A percentile compares a stretch with the other conserved stretches of the same genome.
These are phyloP conservation scores for Pemphredon lugubris DNA, from an alignment of 2,888 invertebrate species.

Conservation along the genomic window DNA sequence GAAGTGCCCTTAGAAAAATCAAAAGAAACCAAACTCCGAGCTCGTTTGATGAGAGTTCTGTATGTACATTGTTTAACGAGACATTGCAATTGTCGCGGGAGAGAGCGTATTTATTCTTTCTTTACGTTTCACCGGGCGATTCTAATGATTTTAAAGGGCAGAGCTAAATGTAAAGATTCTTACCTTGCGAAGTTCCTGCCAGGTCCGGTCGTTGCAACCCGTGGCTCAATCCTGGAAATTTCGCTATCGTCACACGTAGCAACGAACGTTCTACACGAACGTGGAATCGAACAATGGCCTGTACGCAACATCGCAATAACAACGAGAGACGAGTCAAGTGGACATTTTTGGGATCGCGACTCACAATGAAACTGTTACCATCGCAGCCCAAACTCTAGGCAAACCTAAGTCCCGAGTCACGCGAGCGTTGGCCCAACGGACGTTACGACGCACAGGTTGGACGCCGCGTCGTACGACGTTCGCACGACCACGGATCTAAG, in stretches of 20 bases:
- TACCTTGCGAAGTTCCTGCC: slow-evolving; percentile 93
- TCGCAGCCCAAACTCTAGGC: too few species aligned
- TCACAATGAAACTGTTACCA: too few species aligned
- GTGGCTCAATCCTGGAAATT: slow-evolving; percentile 81
- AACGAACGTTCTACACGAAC: slow-evolving; percentile 56
- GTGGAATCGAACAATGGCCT: slow-evolving; percentile 68
- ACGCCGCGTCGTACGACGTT: too few species aligned
- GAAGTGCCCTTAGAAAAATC: slow-evolving; percentile 79
- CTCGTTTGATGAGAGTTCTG: neutral
- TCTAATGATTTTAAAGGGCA: slow-evolving; percentile 65
- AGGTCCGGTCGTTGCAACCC: slow-evolving; percentile 84
- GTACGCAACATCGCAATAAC: slow-evolving; percentile 79
- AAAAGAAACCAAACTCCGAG: slow-evolving; percentile 80
- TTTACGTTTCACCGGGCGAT: too few species aligned
- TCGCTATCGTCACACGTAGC: slow-evolving; percentile 79
- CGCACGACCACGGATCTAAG: too few species aligned
- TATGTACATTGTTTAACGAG: too few species aligned
- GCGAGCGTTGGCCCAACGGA: too few species aligned
- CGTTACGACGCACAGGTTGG: too few species aligned
- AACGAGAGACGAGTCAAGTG: slow-evolving; percentile 21
- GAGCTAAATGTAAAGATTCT: slow-evolving; percentile 69
- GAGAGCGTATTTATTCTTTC: too few species aligned
- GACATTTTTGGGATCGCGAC: too few species aligned
- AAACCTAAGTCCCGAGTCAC: too few species aligned
- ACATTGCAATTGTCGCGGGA: too few species aligned